Evolutionary conservation across 2,888 invertebrate genomes (phyloP).

Genomic region (Cynaeus angustus): DNA sequence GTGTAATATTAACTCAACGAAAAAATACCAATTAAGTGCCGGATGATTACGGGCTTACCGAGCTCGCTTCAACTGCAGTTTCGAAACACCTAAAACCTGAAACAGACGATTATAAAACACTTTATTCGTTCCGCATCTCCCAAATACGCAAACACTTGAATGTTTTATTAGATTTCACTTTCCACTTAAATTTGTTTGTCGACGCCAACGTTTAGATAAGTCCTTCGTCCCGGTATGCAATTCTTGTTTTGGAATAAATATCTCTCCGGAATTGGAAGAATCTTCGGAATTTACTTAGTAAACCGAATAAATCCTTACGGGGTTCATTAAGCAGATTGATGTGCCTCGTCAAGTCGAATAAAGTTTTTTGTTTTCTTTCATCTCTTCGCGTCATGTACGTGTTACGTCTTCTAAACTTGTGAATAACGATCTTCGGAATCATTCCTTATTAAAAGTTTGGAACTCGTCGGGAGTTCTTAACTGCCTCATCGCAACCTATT

Average conservation of each 20-base stretch:
- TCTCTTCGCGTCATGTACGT: slow-evolving; percentile 8
- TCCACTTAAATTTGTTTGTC: slow-evolving; percentile 33
- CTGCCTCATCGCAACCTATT: slow-evolving; percentile 26
- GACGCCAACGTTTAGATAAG: slow-evolving; percentile 28
- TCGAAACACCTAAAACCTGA: not conserved
- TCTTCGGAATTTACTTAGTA: slow-evolving; percentile 30
- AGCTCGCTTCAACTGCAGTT: too few relatives aligned
- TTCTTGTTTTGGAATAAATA: slow-evolving; percentile 30
- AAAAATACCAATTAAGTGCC: slow-evolving; percentile 23
- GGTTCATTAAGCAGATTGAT: slow-evolving; percentile 34
- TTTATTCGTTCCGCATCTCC: slow-evolving; percentile 2
- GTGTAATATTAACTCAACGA: slow-evolving; percentile 10
- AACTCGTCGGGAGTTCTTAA: slow-evolving; percentile 29
- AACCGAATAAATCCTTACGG: slow-evolving; percentile 24
- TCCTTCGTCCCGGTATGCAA: slow-evolving; percentile 11
- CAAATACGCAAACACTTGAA: slow-evolving; percentile 7
- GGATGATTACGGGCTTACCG: too few relatives aligned
- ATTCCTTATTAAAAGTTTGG: slow-evolving; percentile 26
- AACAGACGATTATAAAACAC: slow-evolving; percentile 1
- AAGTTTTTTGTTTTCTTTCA: slow-evolving; percentile 13
- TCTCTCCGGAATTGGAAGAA: slow-evolving; percentile 19
- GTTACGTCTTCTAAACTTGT: slow-evolving; percentile 14
- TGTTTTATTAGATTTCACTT: slow-evolving; percentile 30
- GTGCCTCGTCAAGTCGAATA: slow-evolving; percentile 6
- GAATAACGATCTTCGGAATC: slow-evolving; percentile 26